These are phyloP conservation scores for Sinocyclocheilus grahami DNA, from an alignment of 2,113 vertebrate species.

Conservation along the genomic window DNA sequence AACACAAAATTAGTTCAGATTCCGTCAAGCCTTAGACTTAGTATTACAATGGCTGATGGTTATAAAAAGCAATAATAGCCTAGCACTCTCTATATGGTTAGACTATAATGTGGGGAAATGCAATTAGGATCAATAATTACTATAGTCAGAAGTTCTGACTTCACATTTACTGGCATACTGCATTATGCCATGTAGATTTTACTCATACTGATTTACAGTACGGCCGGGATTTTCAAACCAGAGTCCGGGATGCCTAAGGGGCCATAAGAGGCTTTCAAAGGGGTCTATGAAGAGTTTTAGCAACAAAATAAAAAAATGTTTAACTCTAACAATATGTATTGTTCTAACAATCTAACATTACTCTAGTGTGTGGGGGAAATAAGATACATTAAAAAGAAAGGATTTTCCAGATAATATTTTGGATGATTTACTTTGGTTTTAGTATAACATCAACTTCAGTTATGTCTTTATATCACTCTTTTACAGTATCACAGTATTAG, in stretches of 20 bases:
- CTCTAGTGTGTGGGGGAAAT: too few species aligned
- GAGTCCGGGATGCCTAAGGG: too few species aligned
- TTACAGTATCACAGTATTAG: background rate
- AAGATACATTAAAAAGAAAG: background rate
- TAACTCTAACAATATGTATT: background rate
- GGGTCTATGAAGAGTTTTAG: background rate
- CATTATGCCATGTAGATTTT: background rate
- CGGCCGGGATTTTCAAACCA: background rate
- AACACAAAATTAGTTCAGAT: background rate
- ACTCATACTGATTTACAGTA: constrained; percentile 6
- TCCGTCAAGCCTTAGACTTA: too few species aligned
- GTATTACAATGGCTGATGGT: background rate
- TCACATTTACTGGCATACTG: background rate
- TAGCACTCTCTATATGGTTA: background rate
- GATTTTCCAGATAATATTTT: background rate
- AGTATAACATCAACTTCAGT: too few species aligned
- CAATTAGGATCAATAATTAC: constrained; percentile 13
- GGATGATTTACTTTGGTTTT: background rate
- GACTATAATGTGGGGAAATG: constrained; percentile 9
- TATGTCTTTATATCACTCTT: background rate
- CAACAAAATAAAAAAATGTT: background rate
- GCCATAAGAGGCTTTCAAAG: background rate
- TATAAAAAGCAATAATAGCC: background rate
- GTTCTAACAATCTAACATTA: background rate
- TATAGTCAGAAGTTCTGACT: constrained; percentile 4